Conservation (phyloP, 2,888 invertebrate species). For the Julus scandinavius region DNA sequence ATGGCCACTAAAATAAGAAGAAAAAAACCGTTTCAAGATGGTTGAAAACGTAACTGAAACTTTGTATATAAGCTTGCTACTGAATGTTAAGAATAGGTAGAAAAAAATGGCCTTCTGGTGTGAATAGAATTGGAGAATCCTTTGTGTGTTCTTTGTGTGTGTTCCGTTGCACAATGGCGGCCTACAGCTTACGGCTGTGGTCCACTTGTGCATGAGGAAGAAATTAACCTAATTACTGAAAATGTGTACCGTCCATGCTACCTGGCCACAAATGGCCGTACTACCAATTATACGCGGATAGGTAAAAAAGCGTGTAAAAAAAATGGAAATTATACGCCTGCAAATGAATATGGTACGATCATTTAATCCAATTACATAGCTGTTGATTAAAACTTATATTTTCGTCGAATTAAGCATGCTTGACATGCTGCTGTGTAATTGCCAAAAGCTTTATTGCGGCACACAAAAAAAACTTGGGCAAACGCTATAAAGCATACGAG, state of each 20-base stretch:
- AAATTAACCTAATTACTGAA: constrained; percentile 21
- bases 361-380: constrained; percentile 45
- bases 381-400: constrained; percentile 46
- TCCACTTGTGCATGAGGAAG: neutral
- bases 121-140: neutral
- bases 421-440: constrained; percentile 40
- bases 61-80: no score
- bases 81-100: neutral
- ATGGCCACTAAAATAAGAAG: no score
- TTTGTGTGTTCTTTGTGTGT: neutral
- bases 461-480: constrained; percentile 15
- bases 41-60: no score
- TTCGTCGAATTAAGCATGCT: constrained; percentile 33
- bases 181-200: constrained; percentile 6
- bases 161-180: neutral
- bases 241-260: neutral
- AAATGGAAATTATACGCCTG: constrained; percentile 9
- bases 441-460: constrained; percentile 14
- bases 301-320: neutral
- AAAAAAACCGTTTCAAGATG: no score
- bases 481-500: constrained; percentile 33
- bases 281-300: neutral
- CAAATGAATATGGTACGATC: neutral
- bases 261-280: constrained; percentile 17
- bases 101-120: neutral